Conservation (phyloP, 2,797 vertebrate species). For the Oreonectes daqikongensis region DNA sequence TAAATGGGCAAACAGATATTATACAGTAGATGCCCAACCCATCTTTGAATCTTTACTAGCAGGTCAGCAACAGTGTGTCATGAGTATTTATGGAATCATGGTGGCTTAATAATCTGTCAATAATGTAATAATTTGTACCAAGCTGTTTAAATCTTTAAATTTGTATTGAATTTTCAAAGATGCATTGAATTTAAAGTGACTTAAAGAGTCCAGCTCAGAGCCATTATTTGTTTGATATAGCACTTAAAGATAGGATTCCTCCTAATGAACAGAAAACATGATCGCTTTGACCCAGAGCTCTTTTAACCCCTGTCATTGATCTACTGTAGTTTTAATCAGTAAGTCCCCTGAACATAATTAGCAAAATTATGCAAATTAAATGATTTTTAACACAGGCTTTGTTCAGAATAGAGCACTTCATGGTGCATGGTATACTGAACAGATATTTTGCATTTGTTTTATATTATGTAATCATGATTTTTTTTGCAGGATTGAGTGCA, state of each 20-base stretch:
- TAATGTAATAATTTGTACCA: background rate
- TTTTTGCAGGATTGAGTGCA: background rate
- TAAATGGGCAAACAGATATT: too few species aligned
- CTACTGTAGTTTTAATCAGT: background rate
- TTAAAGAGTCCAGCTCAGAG: too few species aligned
- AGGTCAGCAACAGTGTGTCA: background rate
- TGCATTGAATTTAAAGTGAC: too few species aligned
- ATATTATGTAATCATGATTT: background rate
- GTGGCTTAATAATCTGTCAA: background rate
- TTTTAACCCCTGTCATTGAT: background rate
- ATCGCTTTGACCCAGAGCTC: background rate
- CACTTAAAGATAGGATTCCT: background rate
- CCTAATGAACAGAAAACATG: constrained; percentile 1
- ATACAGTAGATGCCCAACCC: too few species aligned
- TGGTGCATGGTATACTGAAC: background rate
- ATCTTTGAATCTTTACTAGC: background rate
- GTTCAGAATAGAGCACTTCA: background rate
- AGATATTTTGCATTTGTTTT: background rate
- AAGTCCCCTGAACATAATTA: background rate
- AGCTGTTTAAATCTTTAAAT: background rate
- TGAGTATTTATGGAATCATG: background rate
- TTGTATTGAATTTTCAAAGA: background rate
- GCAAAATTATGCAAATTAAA: constrained; percentile 9
- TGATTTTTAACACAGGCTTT: background rate
- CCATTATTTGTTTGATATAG: background rate